Conservation (phyloP, 2,113 vertebrate species). For the Oceanodroma tethys region DNA sequence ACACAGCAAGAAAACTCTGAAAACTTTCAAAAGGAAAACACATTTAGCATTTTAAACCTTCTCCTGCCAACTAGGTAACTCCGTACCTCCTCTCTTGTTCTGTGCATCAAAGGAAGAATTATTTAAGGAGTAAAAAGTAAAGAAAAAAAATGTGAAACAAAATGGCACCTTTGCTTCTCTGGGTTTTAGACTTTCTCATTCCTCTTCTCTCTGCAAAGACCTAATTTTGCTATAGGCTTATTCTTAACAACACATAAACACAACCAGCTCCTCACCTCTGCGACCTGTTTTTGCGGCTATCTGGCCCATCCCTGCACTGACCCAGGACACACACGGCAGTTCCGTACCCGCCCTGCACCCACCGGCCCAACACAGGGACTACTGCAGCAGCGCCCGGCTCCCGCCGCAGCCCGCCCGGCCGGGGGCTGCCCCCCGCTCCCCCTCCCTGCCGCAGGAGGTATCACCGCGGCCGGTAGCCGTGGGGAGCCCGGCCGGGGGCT, state of each 20-base stretch:
- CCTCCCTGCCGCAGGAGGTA: not conserved
- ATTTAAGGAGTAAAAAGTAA: not conserved
- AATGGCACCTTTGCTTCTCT: not conserved
- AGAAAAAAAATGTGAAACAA: not conserved
- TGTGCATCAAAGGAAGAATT: not conserved
- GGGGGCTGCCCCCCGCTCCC: not conserved
- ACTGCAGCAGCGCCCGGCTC: not conserved
- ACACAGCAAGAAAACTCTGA: not conserved
- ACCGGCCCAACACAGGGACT: not conserved
- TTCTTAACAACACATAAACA: not conserved
- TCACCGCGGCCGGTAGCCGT: too few species aligned
- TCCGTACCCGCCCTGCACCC: not conserved
- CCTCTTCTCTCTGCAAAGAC: not conserved
- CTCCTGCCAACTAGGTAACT: not conserved
- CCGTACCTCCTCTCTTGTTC: not conserved
- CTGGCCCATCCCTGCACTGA: not conserved
- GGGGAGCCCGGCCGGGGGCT: too few species aligned
- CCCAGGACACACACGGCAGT: not conserved
- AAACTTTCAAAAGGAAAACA: not conserved
- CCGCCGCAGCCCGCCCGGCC: not conserved
- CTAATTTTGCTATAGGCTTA: not conserved
- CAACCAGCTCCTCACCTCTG: too few species aligned
- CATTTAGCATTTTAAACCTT: not conserved
- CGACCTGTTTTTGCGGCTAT: rapidly evolving
- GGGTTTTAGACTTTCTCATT: not conserved